Evolutionary conservation across 2,797 vertebrate species (phyloP), one percentile per base, ranked within the genome.

Genomic region (Acrossocheilus wenchowensis): DNA sequence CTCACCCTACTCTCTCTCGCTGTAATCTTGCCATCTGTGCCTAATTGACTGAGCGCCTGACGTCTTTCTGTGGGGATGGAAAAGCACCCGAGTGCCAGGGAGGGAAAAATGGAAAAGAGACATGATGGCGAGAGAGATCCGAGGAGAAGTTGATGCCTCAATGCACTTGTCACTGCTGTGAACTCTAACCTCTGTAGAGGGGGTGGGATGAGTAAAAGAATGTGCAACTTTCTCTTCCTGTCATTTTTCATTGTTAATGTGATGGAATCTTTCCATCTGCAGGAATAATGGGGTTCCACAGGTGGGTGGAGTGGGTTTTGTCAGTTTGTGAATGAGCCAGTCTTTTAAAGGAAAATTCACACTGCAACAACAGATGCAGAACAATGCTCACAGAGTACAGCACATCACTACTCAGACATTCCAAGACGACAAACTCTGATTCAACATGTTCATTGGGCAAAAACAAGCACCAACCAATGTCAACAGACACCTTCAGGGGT

Each of bases 21-120:
- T 86, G 84, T 86, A 91, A 89, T 48, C 87, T 87, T 77, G 72
- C 88, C 90, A 90, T 89, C 89, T 90, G 89, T 87, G 87, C 88
- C 84, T 90, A 90, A 91, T 90, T 89, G 89, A 90, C 89, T 90
- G 84, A 77, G 83, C 57, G 86, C 54, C 83, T 87, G 87, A 88
- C 78, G 30, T 86, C 71, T 86, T 71, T 86, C 78, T 74, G 36
- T 52, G 11, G 80, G 48, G 74, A 83, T 8, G 43, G 74, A 86
- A 90, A 85, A 81, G 45, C 77, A 84, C 81, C 66, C 62, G 48
- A 64, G 54, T 23, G 60, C 85, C 78, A 39, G 23, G 57, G 62
- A 85, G 86, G 48, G 54, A 81, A 86, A 73, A 57, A 79, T 62
- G 30, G 54, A 86, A 86, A 41, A 71, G 68, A 86, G 73, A 39